phyloP scores from a whole-genome alignment of 2,797 vertebrate species.

The Oceanodroma leucorhoa region DNA sequence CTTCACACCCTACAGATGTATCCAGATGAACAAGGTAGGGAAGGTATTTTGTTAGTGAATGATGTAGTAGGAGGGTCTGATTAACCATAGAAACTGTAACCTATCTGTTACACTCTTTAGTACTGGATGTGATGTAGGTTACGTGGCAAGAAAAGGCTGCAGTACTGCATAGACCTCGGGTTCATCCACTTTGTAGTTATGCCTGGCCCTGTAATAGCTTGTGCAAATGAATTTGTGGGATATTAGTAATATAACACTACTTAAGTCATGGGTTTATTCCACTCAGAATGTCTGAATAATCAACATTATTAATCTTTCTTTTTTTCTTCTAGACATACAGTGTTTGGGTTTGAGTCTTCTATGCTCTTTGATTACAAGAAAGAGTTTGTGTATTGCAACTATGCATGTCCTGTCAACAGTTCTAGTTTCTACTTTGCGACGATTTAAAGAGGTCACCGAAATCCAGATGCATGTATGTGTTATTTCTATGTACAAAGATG shows the following conservation, averaged over 20 bases:
- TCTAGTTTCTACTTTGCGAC: conserved; percentile 80
- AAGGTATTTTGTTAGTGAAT: background rate
- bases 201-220: background rate
- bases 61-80: background rate
- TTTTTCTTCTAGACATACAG: conserved; percentile 84
- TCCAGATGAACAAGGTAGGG: conserved; percentile 84
- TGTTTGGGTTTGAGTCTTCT: conserved; percentile 88
- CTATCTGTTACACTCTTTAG: background rate
- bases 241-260: background rate
- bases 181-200: background rate
- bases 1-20: conserved; percentile 93
- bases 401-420: conserved; percentile 86
- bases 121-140: background rate
- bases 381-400: conserved; percentile 84
- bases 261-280: background rate
- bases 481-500: background rate
- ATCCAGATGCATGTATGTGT: conserved; percentile 84
- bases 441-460: conserved; percentile 82
- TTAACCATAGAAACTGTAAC: background rate
- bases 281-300: background rate
- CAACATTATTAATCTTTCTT: background rate
- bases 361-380: conserved; percentile 82
- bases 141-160: background rate
- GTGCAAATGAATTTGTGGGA: background rate
- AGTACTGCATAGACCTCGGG: background rate